Percentiles rank a stretch among this genome's conserved stretches.
Conservation (phyloP, 2,797 vertebrate genomes). For the Xiphorhynchus erythropygius region DNA sequence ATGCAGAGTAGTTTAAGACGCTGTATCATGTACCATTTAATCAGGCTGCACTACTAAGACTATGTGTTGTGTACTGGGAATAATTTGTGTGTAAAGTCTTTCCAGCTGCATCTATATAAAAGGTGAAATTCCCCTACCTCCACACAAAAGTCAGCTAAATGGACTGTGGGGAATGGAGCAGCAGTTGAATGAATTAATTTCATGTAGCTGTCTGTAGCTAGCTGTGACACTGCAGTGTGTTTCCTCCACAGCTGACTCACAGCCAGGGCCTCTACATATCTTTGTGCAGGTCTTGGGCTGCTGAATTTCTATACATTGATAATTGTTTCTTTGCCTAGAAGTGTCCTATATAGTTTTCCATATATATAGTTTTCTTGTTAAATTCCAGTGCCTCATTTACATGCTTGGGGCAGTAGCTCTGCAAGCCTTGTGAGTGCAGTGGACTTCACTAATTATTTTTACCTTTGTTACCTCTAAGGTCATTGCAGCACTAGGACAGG, state of each 20-base stretch:
- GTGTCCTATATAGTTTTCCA: background rate
- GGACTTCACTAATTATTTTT: background rate
- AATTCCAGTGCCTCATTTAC: background rate
- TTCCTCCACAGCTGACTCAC: constrained; percentile 4
- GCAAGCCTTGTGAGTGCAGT: accelerated
- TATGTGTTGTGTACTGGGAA: constrained; percentile 57
- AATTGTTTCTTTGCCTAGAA: background rate
- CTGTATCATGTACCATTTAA: constrained; percentile 60
- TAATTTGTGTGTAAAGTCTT: constrained; percentile 59
- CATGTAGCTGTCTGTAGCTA: constrained; percentile 37
- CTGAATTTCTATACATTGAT: background rate
- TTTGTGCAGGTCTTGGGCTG: background rate
- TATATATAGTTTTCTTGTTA: background rate
- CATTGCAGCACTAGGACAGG: background rate
- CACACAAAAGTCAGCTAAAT: constrained; percentile 20
- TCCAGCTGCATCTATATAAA: constrained; percentile 53
- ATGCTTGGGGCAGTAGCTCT: background rate
- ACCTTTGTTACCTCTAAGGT: background rate
- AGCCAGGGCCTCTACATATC: background rate
- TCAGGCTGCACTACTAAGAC: constrained; percentile 28
- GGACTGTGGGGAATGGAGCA: constrained; percentile 46
- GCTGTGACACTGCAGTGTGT: constrained; percentile 18
- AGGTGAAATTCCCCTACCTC: constrained; percentile 65
- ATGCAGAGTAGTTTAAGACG: constrained; percentile 26
- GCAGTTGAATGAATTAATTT: constrained; percentile 62